Evolutionary conservation across 1,140 invertebrate species (phyloP).

Genomic region (Hydropsyche tenuis): DNA sequence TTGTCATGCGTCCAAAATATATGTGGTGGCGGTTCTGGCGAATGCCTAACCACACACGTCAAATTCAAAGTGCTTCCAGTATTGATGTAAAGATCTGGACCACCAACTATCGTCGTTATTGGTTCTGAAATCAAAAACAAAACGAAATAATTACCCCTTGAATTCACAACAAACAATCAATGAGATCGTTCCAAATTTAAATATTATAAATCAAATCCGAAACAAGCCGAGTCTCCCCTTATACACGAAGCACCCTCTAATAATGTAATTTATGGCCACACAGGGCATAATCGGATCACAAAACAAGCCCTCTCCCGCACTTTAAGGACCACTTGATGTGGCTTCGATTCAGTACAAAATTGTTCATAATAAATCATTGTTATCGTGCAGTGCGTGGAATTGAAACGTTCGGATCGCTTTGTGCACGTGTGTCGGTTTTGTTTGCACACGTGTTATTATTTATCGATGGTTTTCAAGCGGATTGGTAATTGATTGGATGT

Average conservation of each 20-base stretch:
- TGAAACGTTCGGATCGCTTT: neutral
- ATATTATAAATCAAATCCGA: too few relatives aligned
- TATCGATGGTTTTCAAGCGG: too few relatives aligned
- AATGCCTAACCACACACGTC: conserved; percentile 77
- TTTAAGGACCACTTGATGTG: neutral
- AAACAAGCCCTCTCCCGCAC: neutral
- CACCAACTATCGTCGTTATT: conserved; percentile 74
- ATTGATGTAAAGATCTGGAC: conserved; percentile 78
- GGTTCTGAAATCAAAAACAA: conserved; percentile 66
- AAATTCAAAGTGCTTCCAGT: conserved; percentile 79
- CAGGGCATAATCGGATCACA: conserved; percentile 15
- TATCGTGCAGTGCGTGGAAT: neutral
- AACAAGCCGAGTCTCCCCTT: too few relatives aligned
- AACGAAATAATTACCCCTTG: conserved; percentile 1
- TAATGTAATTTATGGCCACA: conserved; percentile 4
- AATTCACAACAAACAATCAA: too few relatives aligned
- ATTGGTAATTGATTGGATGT: too few relatives aligned
- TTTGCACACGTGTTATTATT: neutral
- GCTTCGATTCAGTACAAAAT: conserved; percentile 3
- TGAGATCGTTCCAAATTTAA: too few relatives aligned
- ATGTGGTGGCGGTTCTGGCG: conserved; percentile 73
- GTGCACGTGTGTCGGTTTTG: neutral
- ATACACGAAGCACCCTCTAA: neutral
- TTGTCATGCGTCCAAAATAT: conserved; percentile 77
- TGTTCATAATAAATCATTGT: conserved; percentile 3